These are phyloP conservation scores for Exocentrus adspersus DNA, from an alignment of 2,888 invertebrate species.

Conservation along the genomic window DNA sequence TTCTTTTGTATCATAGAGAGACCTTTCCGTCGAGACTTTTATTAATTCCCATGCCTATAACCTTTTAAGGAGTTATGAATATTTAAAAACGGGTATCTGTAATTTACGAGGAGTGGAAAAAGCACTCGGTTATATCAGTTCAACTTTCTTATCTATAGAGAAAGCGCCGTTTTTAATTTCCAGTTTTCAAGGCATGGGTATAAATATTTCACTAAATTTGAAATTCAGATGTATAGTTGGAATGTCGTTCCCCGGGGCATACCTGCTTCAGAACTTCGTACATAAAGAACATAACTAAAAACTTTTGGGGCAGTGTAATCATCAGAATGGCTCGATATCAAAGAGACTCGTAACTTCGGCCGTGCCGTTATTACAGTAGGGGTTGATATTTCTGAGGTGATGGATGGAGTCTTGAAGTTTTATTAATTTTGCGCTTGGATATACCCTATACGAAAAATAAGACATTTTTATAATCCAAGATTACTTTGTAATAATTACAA, in stretches of 20 bases:
- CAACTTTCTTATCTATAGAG: not conserved
- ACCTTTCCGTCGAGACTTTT: constrained; percentile 4
- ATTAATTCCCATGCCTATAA: constrained; percentile 6
- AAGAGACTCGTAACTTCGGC: not conserved
- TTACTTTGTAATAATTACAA: too few relatives aligned
- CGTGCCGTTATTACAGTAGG: not conserved
- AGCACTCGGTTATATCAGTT: constrained; percentile 17
- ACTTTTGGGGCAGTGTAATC: constrained; percentile 15
- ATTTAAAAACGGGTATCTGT: constrained; percentile 6
- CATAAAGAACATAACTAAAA: constrained; percentile 21
- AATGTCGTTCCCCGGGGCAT: constrained; percentile 9
- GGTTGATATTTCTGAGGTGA: too few relatives aligned
- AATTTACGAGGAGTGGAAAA: constrained; percentile 17
- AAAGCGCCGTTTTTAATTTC: constrained; percentile 12
- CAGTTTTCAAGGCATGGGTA: constrained; percentile 1
- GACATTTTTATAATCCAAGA: too few relatives aligned
- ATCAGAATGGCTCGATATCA: constrained; percentile 3
- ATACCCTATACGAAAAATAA: too few relatives aligned
- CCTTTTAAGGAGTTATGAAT: constrained; percentile 18
- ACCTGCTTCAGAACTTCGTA: constrained; percentile 7
- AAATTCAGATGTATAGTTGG: constrained; percentile 22
- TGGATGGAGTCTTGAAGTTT: too few relatives aligned
- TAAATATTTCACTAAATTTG: constrained; percentile 16
- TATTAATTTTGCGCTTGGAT: too few relatives aligned
- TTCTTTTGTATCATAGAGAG: not conserved